Conservation (phyloP, 1,140 invertebrate species). For the Philotrypesis tridentata region DNA sequence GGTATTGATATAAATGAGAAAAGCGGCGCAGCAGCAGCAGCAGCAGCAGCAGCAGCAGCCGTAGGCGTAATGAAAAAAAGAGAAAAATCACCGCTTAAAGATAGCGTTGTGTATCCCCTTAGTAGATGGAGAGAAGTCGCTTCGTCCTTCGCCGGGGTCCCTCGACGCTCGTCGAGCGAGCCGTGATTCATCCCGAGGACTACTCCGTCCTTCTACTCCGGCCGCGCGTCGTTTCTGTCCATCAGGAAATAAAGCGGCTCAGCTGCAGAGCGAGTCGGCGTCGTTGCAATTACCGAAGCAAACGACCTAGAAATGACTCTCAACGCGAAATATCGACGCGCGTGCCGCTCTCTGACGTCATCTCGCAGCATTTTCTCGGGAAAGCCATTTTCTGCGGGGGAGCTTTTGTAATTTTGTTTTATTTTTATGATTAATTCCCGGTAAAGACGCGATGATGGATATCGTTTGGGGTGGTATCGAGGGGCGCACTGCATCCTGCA, state of each 20-base stretch:
- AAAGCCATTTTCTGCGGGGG: too few relatives aligned
- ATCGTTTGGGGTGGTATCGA: too few relatives aligned
- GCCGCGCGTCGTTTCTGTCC: not conserved
- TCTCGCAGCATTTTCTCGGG: not conserved
- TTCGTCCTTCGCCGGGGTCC: conserved; percentile 13
- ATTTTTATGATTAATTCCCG: too few relatives aligned
- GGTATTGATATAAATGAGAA: too few relatives aligned
- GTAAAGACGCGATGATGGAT: too few relatives aligned
- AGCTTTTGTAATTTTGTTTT: too few relatives aligned
- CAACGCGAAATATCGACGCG: not conserved
- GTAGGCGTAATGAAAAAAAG: conserved; percentile 37
- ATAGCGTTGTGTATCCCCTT: conserved; percentile 35
- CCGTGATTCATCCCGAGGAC: conserved; percentile 26
- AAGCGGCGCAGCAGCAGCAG: not conserved
- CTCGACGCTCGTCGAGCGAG: conserved; percentile 28
- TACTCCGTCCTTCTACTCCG: not conserved
- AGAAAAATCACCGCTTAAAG: conserved; percentile 6
- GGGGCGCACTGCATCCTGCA: too few relatives aligned
- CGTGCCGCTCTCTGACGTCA: not conserved
- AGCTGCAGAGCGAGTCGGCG: not conserved
- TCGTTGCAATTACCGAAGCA: conserved; percentile 25
- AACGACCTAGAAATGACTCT: conserved; percentile 3
- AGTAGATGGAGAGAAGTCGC: not conserved
- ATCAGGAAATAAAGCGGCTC: conserved; percentile 39
- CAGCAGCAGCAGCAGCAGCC: too few relatives aligned